Evolutionary conservation across 30 jellyfish, hydroid and myxozoan species (phyloP).

Genomic region (Nemopilema nomurai): DNA sequence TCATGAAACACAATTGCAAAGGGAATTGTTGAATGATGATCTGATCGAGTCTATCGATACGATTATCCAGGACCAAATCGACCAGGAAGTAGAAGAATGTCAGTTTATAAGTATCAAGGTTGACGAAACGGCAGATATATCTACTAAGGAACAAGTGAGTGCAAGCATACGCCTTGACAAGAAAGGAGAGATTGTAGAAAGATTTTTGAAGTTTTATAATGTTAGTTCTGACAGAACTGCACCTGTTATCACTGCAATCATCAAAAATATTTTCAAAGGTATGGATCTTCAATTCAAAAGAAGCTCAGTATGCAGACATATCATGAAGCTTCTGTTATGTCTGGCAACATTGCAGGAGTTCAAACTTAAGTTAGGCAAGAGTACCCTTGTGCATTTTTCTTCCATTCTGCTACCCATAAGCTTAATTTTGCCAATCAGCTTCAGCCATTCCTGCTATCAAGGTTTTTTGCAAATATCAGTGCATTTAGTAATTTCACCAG

Average conservation of each 20-base stretch:
- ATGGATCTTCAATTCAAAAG: constrained; percentile 23
- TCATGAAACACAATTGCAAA: too few relatives aligned
- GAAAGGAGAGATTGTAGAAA: constrained; percentile 43
- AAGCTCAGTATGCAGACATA: constrained; percentile 50
- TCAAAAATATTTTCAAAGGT: constrained; percentile 8
- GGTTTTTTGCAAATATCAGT: constrained; percentile 64
- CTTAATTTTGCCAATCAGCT: constrained; percentile 41
- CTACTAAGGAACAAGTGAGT: constrained; percentile 55
- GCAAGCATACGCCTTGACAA: constrained; percentile 28
- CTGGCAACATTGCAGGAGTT: constrained; percentile 55
- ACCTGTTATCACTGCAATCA: constrained; percentile 20
- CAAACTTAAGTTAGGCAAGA: constrained; percentile 33
- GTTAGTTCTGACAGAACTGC: constrained; percentile 60
- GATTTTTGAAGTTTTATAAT: constrained; percentile 34
- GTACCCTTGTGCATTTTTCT: constrained; percentile 28
- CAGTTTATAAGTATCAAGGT: constrained; percentile 30
- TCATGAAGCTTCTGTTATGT: constrained; percentile 44
- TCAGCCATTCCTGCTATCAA: constrained; percentile 27
- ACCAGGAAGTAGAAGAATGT: constrained; percentile 15
- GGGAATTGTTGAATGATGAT: too few relatives aligned
- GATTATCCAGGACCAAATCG: constrained; percentile 26
- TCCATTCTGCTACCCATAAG: constrained; percentile 61
- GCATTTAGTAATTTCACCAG: constrained; percentile 43
- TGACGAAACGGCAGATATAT: constrained; percentile 47
- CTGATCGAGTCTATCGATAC: constrained; percentile 21